Base-by-base conservation (phyloP, 2,113 vertebrate species). In the Epinephelus lanceolatus region DNA sequence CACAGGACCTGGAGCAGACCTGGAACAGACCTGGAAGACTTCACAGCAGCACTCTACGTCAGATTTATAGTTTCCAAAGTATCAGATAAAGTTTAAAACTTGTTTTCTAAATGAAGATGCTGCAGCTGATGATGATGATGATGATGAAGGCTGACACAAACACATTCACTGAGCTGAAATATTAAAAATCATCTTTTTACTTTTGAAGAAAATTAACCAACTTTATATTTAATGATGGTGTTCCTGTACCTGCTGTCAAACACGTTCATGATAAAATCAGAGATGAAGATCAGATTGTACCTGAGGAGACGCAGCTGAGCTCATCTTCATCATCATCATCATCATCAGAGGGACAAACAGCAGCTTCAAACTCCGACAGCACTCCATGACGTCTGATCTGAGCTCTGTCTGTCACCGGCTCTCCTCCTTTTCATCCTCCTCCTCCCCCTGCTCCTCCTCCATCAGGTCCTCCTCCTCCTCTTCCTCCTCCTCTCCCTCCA, bases 381-480 rank as follows among this genome's bases (percentile, higher is more conserved):
- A 18, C 76, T 83, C 73, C 89, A 89, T 90, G 30, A 59, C 66
- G 57, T 67, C 67, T 49, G 11, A 6, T 75, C 72, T 81, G 25
- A 37, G 33, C 33, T 7, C 42, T 10, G 42, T 45, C 42, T 18
- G 53, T 14, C 67, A 21, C 4, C 0, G 13, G 3, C 37, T 7
- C 10, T 57, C 59, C 49, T 66, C 60, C 87, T 83, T 86, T 85
- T 84, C 15, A 86, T 56, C 42, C n/a, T 23, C 11, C 53, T 56
- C 11, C 52, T 56, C 21, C 10, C 10, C 18, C 25, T 65, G 4
- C 3, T 60, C 57, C 67, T 37, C 74, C 53, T 61, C 30, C 33
- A 27, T 27, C 27, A 27, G 27, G 27, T 27, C 18, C 19, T n/a
- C 25, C 49, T 47, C 59, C 11, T 13, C 40, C 52, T 37, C 74